Evolutionary conservation across 2,797 vertebrate species (phyloP).

Genomic region (Myripristis murdjan): DNA sequence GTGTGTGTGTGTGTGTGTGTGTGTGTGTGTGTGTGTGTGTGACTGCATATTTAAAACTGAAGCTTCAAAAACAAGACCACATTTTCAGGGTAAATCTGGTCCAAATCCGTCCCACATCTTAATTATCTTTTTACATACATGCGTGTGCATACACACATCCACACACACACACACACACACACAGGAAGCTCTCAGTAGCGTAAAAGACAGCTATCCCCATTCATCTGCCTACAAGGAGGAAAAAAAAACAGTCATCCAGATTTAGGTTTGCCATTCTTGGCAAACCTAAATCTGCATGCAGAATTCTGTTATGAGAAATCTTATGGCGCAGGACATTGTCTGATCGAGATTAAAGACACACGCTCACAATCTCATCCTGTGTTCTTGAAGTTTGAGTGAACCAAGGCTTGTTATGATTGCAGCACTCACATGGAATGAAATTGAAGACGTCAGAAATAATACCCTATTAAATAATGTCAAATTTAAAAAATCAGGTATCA

Average conservation of each 20-base stretch:
- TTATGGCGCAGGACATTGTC: slow-evolving; percentile 14
- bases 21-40: too few relatives aligned
- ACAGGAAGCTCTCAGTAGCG: too few relatives aligned
- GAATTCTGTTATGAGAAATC: slow-evolving; percentile 17
- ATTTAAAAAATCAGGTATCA: slow-evolving; percentile 38
- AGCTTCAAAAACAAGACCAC: slow-evolving; percentile 53
- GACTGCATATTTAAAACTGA: slow-evolving; percentile 50
- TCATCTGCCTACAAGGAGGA: slow-evolving; percentile 55
- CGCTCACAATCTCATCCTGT: slow-evolving; percentile 41
- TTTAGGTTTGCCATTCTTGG: slow-evolving; percentile 20
- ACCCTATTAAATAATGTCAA: slow-evolving; percentile 31
- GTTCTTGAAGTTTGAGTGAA: slow-evolving; percentile 41
- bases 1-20: too few relatives aligned
- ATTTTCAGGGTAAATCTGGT: slow-evolving; percentile 53
- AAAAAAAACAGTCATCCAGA: slow-evolving; percentile 65
- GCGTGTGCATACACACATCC: not conserved
- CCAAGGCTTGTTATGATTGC: slow-evolving; percentile 35
- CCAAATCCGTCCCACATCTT: slow-evolving; percentile 63
- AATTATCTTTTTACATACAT: slow-evolving; percentile 47
- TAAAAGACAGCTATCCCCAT: slow-evolving; percentile 45
- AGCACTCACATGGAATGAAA: slow-evolving; percentile 50
- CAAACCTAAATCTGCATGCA: slow-evolving; percentile 13
- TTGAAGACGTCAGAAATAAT: slow-evolving; percentile 35
- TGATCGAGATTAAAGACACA: slow-evolving; percentile 64
- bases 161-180: not conserved